Evolutionary conservation across 2,113 vertebrate species (phyloP), one percentile per base, ranked within the genome.

Genomic region (Ammospiza nelsoni): DNA sequence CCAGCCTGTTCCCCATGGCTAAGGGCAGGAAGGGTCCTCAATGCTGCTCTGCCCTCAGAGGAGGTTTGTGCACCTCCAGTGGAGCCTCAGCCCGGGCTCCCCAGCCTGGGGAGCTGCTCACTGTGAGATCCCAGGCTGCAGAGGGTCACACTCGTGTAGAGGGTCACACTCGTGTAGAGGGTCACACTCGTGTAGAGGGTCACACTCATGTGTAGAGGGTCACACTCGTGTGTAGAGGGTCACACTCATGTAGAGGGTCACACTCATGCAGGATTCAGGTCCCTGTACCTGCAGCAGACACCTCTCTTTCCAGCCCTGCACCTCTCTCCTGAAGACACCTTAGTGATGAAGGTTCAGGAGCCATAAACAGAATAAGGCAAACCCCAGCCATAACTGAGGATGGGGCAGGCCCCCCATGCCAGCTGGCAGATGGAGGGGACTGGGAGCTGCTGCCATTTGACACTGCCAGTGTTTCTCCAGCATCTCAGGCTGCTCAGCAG

Each of bases 191-290:
- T 37, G 37, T 10, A 1, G 61, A 80, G 46, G 16, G 24, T 49
- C 27, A 15, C 28, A 46, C 8, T 6, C 1, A 0, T 18, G 35
- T 44, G 43, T 4, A 9, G 17, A 44, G 43, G 43, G 43, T 44
- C 43, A 44, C 43, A 44, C 43, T 18, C 43, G 2, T 44, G 43
- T 44, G 43, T 6, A 44, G 17, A 15, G 19, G 44, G 44, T 44
- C 44, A 44, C 44, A 44, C 44, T 44, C 19, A 3, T 19, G 44
- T 43, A 1, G 51, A 74, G 46, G 15, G 24, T 49, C 27, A 15
- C 28, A 46, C 8, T 6, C 1, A 0, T 12, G 27, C 66, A 87
- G 54, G 35, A 43, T 27, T 17, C 2, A 0, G 22, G 31, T 35
- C 24, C 48, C 61, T 41, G 35, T 9, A 29, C 35, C 29, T 0